A percentile compares a stretch with the other conserved stretches of the same genome.
Evolutionary conservation across 2,113 vertebrate genomes (phyloP).

Genomic region (Limanda limanda): DNA sequence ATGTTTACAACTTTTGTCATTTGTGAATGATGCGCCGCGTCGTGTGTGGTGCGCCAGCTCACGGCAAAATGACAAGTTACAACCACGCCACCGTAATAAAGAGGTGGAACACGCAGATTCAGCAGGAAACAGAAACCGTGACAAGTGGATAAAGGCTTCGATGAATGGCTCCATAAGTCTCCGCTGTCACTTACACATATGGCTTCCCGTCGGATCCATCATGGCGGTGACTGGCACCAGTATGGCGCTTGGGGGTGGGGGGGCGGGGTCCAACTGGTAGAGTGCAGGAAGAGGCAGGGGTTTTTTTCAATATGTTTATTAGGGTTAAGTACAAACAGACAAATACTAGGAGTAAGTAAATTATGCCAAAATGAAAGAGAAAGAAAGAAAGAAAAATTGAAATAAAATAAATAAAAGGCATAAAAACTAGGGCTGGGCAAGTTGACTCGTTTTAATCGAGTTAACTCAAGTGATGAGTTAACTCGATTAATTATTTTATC

Average conservation of each 20-base stretch:
- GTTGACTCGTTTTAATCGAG: too few species aligned
- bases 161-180: conserved; percentile 64
- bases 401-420: too few species aligned
- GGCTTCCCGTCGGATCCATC: conserved; percentile 50
- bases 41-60: conserved; percentile 4
- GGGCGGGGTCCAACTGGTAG: conserved; percentile 8
- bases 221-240: conserved; percentile 35
- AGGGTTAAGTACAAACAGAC: too few species aligned
- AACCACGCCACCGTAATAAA: conserved; percentile 15
- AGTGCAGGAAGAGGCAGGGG: conserved; percentile 28
- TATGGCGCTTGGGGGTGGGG: neutral
- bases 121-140: conserved; percentile 56
- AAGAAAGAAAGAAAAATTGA: too few species aligned
- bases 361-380: too few species aligned
- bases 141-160: conserved; percentile 52
- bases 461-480: too few species aligned
- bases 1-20: conserved; percentile 60
- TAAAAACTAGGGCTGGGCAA: too few species aligned
- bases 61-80: conserved; percentile 28
- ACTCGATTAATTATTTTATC: too few species aligned
- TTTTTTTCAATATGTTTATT: too few species aligned
- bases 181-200: conserved; percentile 52
- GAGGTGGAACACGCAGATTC: conserved; percentile 54
- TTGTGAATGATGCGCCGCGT: conserved; percentile 50
- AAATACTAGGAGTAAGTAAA: too few species aligned